These are phyloP conservation scores for Anableps anableps DNA, from an alignment of 2,797 vertebrate species.

Conservation along the genomic window DNA sequence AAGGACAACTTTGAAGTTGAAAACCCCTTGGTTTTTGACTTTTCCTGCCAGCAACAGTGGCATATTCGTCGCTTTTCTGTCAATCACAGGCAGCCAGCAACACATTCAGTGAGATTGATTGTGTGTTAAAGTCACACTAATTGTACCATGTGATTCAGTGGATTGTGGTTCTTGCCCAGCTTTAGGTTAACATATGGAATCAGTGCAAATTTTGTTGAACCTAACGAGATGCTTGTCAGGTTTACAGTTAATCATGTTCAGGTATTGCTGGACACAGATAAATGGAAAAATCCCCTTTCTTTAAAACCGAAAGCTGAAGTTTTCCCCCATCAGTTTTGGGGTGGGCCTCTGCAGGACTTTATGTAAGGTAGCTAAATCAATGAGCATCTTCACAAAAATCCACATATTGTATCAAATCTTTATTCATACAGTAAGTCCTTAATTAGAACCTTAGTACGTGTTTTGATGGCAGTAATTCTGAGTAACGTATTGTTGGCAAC, in stretches of 20 bases:
- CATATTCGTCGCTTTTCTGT: background rate
- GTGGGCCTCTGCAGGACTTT: background rate
- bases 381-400: background rate
- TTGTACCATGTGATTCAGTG: background rate
- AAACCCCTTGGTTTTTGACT: background rate
- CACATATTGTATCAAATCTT: background rate
- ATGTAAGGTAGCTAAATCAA: background rate
- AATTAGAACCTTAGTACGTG: background rate
- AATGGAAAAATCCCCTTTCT: background rate
- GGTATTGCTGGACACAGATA: too few species aligned
- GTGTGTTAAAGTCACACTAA: background rate
- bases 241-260: background rate
- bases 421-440: background rate
- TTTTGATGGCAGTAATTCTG: background rate
- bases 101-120: background rate
- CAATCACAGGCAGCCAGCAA: background rate
- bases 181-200: background rate
- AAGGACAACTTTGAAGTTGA: background rate
- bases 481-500: background rate
- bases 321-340: background rate
- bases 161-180: background rate
- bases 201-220: background rate
- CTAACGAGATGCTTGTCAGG: background rate
- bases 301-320: background rate
- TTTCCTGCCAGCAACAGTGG: background rate